Percentiles rank a stretch among this genome's conserved stretches.
These are phyloP conservation scores for Eospalax fontanierii DNA, from an alignment of 2,797 vertebrate species.

Conservation along the genomic window DNA sequence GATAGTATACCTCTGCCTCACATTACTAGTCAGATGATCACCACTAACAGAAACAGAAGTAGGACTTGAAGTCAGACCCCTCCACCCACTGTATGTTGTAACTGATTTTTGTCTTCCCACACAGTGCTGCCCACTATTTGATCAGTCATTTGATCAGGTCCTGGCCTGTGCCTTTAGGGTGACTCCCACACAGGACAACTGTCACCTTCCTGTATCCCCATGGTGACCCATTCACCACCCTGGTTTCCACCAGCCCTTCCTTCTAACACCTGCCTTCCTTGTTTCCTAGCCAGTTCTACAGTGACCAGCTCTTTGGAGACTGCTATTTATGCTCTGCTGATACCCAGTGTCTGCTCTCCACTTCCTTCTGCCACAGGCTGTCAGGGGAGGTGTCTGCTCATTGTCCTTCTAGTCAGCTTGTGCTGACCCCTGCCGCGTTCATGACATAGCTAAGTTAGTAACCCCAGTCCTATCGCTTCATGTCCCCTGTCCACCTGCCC, in stretches of 20 bases:
- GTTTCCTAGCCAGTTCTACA: not conserved
- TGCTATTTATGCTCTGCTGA: not conserved
- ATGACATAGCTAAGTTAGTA: not conserved
- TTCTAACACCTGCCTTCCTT: not conserved
- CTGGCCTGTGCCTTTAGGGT: not conserved
- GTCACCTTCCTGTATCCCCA: not conserved
- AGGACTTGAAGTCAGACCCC: constrained; percentile 13
- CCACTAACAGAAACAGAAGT: not conserved
- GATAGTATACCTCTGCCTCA: not conserved
- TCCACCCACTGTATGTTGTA: not conserved
- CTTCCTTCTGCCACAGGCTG: too few relatives aligned
- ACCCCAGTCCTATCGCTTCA: not conserved
- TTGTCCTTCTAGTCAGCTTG: not conserved
- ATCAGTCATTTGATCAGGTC: not conserved
- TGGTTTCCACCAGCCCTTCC: not conserved
- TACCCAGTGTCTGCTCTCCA: not conserved
- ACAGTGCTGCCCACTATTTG: not conserved
- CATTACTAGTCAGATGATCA: not conserved
- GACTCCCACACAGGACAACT: not conserved
- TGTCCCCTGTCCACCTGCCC: not conserved
- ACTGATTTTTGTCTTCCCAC: not conserved
- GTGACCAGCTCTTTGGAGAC: not conserved
- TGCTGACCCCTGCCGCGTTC: not conserved
- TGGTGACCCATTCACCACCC: not conserved
- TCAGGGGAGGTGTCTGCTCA: not conserved